These are phyloP conservation scores for Falcunculus frontatus DNA, from an alignment of 2,113 vertebrate genomes.

Conservation along the genomic window DNA sequence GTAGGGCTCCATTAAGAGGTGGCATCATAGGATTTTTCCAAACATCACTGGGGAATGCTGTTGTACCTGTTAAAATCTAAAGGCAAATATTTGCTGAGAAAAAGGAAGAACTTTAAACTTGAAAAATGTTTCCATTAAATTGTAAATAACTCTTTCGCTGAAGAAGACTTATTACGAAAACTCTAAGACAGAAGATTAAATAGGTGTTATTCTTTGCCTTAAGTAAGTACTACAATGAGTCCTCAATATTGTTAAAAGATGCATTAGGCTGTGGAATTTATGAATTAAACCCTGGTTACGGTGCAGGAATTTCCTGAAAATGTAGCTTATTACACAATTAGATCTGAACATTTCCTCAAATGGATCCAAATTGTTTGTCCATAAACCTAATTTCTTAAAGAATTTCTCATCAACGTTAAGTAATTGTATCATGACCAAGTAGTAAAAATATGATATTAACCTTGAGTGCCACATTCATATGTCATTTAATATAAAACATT, in stretches of 20 bases:
- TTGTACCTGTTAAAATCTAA: background rate
- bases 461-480: background rate
- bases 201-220: background rate
- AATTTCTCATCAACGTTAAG: background rate
- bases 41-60: background rate
- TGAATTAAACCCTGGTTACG: background rate
- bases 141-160: background rate
- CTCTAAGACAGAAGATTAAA: background rate
- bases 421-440: background rate
- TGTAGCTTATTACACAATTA: background rate
- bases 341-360: background rate
- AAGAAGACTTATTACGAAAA: background rate
- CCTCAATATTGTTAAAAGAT: background rate
- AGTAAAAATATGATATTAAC: background rate
- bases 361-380: background rate
- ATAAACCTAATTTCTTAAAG: background rate
- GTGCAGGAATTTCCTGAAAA: background rate
- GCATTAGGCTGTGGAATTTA: background rate
- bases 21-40: fast-evolving
- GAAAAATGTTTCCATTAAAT: background rate
- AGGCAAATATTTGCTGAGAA: background rate
- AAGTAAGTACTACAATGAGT: background rate
- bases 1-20: background rate
- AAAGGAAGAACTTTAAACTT: background rate
- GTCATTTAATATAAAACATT: background rate